Conservation (phyloP, 2,888 invertebrate genomes). For the Lamellibrachia satsuma region DNA sequence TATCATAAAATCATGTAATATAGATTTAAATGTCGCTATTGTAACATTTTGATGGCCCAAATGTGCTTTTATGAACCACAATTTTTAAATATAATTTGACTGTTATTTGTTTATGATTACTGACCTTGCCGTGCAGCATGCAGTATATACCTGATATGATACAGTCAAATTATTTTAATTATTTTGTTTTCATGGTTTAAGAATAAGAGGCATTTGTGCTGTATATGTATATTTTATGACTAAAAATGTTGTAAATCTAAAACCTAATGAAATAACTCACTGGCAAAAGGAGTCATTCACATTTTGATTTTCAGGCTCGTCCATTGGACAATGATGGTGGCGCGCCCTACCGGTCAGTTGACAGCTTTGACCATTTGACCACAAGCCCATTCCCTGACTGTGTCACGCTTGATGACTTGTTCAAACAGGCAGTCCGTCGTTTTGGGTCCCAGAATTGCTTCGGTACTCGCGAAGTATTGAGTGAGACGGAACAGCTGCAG, state of each 20-base stretch:
- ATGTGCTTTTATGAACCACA: too few species aligned
- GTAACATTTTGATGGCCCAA: not conserved
- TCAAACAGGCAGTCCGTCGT: slow-evolving; percentile 79
- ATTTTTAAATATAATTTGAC: too few species aligned
- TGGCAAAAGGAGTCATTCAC: not conserved
- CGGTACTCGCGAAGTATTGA: slow-evolving; percentile 87
- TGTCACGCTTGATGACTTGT: slow-evolving; percentile 72
- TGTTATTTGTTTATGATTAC: too few species aligned
- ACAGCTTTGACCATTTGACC: slow-evolving; percentile 48
- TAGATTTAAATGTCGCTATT: not conserved
- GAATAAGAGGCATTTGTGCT: too few species aligned
- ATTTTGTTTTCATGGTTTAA: too few species aligned
- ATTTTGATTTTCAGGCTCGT: slow-evolving; percentile 25
- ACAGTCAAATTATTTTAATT: not conserved
- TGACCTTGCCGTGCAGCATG: not conserved
- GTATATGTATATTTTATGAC: too few species aligned
- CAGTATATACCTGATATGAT: not conserved
- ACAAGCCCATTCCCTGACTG: slow-evolving; percentile 60
- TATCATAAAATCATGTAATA: not conserved
- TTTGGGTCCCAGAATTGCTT: slow-evolving; percentile 81
- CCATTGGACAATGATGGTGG: slow-evolving; percentile 39
- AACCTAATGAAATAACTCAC: too few species aligned
- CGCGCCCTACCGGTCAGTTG: slow-evolving; percentile 57
- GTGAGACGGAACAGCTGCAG: slow-evolving; percentile 95
- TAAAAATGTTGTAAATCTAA: too few species aligned